Percentiles rank a stretch among this genome's conserved stretches.
Evolutionary conservation across 2,888 invertebrate species (phyloP).

Genomic region (Sphecodes monilicornis): DNA sequence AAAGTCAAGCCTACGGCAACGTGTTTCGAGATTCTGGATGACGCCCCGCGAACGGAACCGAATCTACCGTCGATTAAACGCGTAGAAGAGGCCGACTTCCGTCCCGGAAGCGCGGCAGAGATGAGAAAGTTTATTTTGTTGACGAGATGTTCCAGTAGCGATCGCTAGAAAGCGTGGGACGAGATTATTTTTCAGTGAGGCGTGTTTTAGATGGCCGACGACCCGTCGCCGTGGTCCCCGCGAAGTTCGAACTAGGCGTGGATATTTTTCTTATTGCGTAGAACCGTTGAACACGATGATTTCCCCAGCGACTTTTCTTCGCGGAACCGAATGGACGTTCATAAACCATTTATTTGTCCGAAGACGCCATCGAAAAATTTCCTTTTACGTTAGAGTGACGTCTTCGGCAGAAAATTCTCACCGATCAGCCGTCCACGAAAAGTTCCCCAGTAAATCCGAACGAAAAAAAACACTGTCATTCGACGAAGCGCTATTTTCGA

Average conservation of each 20-base stretch:
- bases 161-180: slow-evolving; percentile 24
- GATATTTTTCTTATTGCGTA: slow-evolving; percentile 16
- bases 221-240: slow-evolving; percentile 30
- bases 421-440: slow-evolving; percentile 8
- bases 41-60: slow-evolving; percentile 24
- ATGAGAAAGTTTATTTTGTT: slow-evolving; percentile 68
- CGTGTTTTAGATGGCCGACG: slow-evolving; percentile 40
- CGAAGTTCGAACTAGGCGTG: slow-evolving; percentile 42
- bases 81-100: slow-evolving; percentile 52
- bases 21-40: slow-evolving; percentile 12
- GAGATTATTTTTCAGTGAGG: slow-evolving; percentile 74
- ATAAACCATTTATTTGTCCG: background rate
- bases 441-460: background rate
- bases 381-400: background rate
- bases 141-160: slow-evolving; percentile 51
- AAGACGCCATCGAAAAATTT: background rate
- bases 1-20: background rate
- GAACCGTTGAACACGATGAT: background rate
- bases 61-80: slow-evolving; percentile 46
- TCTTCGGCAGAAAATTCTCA: background rate
- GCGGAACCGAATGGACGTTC: background rate
- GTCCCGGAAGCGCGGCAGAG: slow-evolving; percentile 35
- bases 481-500: slow-evolving; percentile 38
- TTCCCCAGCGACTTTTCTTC: background rate
- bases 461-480: background rate